phyloP scores from a whole-genome alignment of 2,113 vertebrate species.

The Sinocyclocheilus grahami region DNA sequence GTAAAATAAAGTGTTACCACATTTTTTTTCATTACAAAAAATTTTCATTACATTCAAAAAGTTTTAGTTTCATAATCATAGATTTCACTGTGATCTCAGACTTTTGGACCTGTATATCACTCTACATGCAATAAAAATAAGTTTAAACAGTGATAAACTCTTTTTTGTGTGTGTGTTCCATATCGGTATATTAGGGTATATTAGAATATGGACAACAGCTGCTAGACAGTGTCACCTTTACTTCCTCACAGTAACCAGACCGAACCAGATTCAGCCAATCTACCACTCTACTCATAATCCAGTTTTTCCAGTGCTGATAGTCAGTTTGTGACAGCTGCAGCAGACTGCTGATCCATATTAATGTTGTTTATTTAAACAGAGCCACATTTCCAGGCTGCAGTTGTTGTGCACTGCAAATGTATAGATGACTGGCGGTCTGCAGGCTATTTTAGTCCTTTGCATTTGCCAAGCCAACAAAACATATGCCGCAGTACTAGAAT shows the following conservation, averaged over 20 bases:
- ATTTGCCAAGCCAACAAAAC: constrained; percentile 28
- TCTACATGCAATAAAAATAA: not conserved
- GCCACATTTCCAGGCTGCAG: constrained; percentile 10
- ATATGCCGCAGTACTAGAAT: not conserved
- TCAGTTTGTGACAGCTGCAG: constrained; percentile 13
- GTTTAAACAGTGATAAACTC: not conserved
- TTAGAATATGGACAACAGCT: constrained; percentile 36
- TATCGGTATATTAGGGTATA: constrained; percentile 19
- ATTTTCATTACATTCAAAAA: too few species aligned
- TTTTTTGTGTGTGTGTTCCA: constrained; percentile 5
- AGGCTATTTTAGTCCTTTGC: constrained; percentile 27
- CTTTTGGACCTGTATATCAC: not conserved
- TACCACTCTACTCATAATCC: constrained; percentile 33
- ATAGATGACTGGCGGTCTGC: not conserved
- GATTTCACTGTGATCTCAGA: not conserved
- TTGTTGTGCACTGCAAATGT: constrained; percentile 7
- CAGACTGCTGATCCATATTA: constrained; percentile 13
- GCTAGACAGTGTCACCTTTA: constrained; percentile 44
- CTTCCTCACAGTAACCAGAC: constrained; percentile 37
- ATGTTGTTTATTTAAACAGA: constrained; percentile 11
- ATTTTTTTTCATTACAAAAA: too few species aligned
- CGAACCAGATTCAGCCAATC: constrained; percentile 21
- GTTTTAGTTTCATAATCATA: not conserved
- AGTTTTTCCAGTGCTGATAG: not conserved
- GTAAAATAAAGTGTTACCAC: too few species aligned